Percentiles rank a stretch among this genome's conserved stretches.
phyloP scores from a whole-genome alignment of 1,140 invertebrate genomes.

The Euwallacea fornicatus region DNA sequence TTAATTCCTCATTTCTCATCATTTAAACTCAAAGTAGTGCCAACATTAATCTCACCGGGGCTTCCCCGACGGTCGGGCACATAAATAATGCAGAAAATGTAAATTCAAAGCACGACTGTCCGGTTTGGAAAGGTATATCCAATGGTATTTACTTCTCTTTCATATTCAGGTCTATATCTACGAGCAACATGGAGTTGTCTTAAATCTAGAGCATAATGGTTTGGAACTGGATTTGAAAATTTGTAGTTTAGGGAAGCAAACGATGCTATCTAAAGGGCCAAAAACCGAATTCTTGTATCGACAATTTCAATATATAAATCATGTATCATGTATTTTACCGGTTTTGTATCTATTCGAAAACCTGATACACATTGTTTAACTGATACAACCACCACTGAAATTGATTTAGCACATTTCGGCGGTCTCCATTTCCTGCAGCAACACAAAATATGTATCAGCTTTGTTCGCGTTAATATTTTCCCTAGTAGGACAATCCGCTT shows the following conservation, averaged over 20 bases:
- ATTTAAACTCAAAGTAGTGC: no score
- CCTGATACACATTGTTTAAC: slow-evolving; percentile 19
- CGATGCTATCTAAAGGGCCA: no score
- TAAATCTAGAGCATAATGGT: no score
- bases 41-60: not conserved
- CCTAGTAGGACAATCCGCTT: not conserved
- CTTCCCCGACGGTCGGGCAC: not conserved
- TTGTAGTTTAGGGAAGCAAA: no score
- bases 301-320: slow-evolving; percentile 17
- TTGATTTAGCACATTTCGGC: slow-evolving; percentile 22
- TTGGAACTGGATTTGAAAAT: no score
- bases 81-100: slow-evolving; percentile 28
- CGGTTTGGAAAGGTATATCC: slow-evolving; percentile 15
- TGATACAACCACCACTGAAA: slow-evolving; percentile 14
- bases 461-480: not conserved
- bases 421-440: slow-evolving; percentile 4
- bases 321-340: slow-evolving; percentile 23
- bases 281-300: no score
- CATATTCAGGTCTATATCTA: slow-evolving; percentile 19
- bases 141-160: slow-evolving; percentile 26
- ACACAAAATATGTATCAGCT: not conserved
- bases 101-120: slow-evolving; percentile 28
- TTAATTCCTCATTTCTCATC: no score
- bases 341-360: slow-evolving; percentile 1
- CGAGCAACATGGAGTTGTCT: no score